phyloP scores from a whole-genome alignment of 2,888 invertebrate genomes.

The Mechanitis mazaeus region DNA sequence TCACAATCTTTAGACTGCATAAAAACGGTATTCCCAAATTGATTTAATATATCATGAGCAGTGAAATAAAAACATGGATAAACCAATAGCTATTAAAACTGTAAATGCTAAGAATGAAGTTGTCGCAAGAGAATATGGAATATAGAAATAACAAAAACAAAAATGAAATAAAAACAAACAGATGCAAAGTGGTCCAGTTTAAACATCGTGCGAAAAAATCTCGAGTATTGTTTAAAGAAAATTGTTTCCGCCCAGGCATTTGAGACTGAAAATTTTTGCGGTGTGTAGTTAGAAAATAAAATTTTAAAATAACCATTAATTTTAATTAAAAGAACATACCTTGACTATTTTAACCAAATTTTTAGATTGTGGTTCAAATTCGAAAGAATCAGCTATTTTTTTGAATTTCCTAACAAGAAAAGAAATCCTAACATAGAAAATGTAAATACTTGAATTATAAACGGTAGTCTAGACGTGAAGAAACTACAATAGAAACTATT shows the following conservation, averaged over 20 bases:
- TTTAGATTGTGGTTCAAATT: not conserved
- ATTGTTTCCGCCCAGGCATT: constrained; percentile 28
- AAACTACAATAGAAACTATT: not conserved
- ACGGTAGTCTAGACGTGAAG: not conserved
- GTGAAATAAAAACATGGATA: too few relatives aligned
- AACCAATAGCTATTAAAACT: too few relatives aligned
- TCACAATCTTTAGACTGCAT: too few relatives aligned
- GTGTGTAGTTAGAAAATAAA: constrained; percentile 20
- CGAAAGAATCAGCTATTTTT: too few relatives aligned
- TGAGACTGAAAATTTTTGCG: constrained; percentile 25
- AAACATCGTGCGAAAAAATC: constrained; percentile 60
- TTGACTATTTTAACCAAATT: not conserved
- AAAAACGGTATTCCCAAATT: too few relatives aligned
- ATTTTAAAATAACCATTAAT: constrained; percentile 14
- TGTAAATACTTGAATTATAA: not conserved
- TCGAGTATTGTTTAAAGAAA: constrained; percentile 48
- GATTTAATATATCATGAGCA: too few relatives aligned
- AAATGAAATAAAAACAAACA: constrained; percentile 53
- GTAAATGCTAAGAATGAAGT: not conserved
- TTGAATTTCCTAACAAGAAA: not conserved
- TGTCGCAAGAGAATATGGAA: constrained; percentile 3
- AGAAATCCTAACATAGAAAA: not conserved
- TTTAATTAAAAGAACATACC: not conserved
- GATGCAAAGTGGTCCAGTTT: constrained; percentile 49
- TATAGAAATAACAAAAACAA: constrained; percentile 36